Conservation (phyloP, 2,797 vertebrate species). For the Podarcis lilfordi region DNA sequence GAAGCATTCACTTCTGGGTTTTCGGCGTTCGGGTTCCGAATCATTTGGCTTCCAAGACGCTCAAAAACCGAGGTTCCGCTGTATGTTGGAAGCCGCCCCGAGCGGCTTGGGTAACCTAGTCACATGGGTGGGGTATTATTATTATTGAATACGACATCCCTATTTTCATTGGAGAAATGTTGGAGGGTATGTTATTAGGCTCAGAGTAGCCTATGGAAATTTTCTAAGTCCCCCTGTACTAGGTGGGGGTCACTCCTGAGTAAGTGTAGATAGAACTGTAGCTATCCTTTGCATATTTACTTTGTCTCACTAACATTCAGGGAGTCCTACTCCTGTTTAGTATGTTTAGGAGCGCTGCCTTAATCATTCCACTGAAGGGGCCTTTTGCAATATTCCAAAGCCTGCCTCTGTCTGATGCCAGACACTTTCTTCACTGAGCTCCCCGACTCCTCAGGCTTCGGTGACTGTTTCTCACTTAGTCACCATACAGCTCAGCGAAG, state of each 20-base stretch:
- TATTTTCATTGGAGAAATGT: too few relatives aligned
- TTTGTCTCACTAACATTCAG: not conserved
- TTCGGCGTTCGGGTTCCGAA: too few relatives aligned
- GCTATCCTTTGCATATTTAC: not conserved
- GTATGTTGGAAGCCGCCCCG: too few relatives aligned
- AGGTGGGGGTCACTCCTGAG: not conserved
- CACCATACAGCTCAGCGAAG: constrained; percentile 65
- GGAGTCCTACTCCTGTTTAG: not conserved
- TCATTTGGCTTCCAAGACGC: too few relatives aligned
- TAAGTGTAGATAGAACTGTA: not conserved
- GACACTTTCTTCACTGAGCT: constrained; percentile 57
- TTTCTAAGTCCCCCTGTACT: not conserved
- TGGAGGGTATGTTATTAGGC: too few relatives aligned
- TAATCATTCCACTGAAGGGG: not conserved
- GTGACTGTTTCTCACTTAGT: constrained; percentile 66
- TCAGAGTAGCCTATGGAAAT: not conserved
- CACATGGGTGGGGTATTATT: too few relatives aligned
- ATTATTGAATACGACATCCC: accelerated
- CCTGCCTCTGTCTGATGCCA: not conserved
- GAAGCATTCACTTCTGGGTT: too few relatives aligned
- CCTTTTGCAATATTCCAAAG: not conserved
- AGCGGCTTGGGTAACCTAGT: too few relatives aligned
- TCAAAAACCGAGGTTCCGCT: too few relatives aligned
- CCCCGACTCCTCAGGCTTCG: constrained; percentile 58
- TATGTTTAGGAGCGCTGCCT: not conserved